These are phyloP conservation scores for Cordilura impudica DNA, from an alignment of 2,888 invertebrate species.

Conservation along the genomic window DNA sequence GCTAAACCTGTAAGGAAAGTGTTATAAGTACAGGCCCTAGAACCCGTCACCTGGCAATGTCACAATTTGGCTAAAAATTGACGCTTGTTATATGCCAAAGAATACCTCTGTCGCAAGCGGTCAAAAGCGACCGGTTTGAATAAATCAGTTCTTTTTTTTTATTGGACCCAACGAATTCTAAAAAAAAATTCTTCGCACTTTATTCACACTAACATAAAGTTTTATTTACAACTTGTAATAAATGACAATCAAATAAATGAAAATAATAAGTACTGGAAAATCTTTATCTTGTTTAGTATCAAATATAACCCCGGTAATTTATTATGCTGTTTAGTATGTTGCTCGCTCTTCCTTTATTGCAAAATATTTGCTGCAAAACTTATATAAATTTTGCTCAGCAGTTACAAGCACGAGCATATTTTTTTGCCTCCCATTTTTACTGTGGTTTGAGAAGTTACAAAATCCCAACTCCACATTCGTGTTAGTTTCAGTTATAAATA, in stretches of 20 bases:
- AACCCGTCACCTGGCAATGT: too few species aligned
- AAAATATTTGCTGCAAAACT: conserved; percentile 5
- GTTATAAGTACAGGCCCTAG: too few species aligned
- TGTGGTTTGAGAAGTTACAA: conserved; percentile 17
- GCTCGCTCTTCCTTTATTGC: not conserved
- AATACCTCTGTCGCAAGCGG: too few species aligned
- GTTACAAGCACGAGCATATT: conserved; percentile 32
- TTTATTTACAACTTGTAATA: conserved; percentile 24
- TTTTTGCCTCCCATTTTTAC: conserved; percentile 26
- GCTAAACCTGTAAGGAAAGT: too few species aligned
- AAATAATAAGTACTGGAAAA: conserved; percentile 40
- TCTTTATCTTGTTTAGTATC: conserved; percentile 41
- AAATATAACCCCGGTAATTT: conserved; percentile 6
- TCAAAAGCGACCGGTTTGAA: too few species aligned
- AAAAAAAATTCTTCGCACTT: not conserved
- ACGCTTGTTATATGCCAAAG: too few species aligned
- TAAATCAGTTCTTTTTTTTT: too few species aligned
- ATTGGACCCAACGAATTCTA: too few species aligned
- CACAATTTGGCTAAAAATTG: too few species aligned
- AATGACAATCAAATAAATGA: conserved; percentile 16
- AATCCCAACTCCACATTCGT: conserved; percentile 17
- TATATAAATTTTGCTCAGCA: conserved; percentile 1
- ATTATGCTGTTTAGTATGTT: conserved; percentile 20
- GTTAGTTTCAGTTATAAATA: conserved; percentile 51
- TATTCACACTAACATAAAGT: not conserved